phyloP scores from a whole-genome alignment of 2,113 vertebrate genomes.

The Corythoichthys haematopterus region DNA sequence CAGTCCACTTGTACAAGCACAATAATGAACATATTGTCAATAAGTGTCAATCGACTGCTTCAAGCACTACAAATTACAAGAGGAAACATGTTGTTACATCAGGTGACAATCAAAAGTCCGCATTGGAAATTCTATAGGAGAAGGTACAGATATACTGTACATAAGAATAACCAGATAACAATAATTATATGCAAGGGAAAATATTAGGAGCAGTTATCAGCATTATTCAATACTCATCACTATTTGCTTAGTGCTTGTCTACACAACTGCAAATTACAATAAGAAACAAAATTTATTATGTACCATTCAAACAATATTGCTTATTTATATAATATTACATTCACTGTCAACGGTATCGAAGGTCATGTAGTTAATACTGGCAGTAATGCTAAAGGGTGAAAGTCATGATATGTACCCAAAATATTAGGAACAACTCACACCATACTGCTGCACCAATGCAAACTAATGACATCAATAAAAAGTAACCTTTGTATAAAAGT shows the following conservation, averaged over 20 bases:
- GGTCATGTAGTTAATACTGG: neutral
- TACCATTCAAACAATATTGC: neutral
- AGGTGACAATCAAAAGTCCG: neutral
- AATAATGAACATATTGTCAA: neutral
- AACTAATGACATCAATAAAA: too few species aligned
- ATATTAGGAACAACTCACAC: neutral
- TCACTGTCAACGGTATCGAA: neutral
- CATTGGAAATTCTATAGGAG: too few species aligned
- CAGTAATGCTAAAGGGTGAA: neutral
- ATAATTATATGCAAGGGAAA: too few species aligned
- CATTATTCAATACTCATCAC: too few species aligned
- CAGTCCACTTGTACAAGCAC: neutral
- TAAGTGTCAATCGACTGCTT: neutral
- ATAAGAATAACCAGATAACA: too few species aligned
- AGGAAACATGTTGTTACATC: neutral
- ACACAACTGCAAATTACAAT: too few species aligned
- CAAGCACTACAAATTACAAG: neutral
- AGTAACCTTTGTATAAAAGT: neutral
- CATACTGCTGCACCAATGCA: too few species aligned
- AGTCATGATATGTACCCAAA: neutral
- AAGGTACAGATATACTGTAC: too few species aligned
- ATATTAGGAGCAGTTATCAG: too few species aligned
- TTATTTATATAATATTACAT: neutral
- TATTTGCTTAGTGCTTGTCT: too few species aligned
- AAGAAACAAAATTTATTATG: too few species aligned